Evolutionary conservation across 2,113 vertebrate species (phyloP).

Genomic region (Rutilus rutilus): DNA sequence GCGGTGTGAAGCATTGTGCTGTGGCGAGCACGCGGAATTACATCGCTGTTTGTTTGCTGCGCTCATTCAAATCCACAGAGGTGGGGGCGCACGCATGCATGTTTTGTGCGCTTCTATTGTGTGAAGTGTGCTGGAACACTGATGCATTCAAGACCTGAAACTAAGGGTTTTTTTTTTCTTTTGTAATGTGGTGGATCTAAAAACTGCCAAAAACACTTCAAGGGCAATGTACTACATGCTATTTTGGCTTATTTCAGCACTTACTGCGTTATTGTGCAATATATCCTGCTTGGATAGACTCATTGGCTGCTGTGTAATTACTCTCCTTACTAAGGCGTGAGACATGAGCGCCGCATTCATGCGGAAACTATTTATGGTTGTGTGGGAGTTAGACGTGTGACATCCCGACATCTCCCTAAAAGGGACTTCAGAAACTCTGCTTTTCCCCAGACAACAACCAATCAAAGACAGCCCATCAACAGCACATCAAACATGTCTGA

Average conservation of each 20-base stretch:
- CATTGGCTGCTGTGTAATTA: slow-evolving; percentile 6
- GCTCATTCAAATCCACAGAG: slow-evolving; percentile 57
- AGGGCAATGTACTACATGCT: slow-evolving; percentile 56
- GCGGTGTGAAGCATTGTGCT: slow-evolving; percentile 55
- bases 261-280: slow-evolving; percentile 20
- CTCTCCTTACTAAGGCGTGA: slow-evolving; percentile 25
- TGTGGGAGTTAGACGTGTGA: slow-evolving; percentile 33
- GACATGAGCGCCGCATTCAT: neutral
- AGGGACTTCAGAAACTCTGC: neutral
- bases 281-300: slow-evolving; percentile 19
- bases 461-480: neutral
- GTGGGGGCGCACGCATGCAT: slow-evolving; percentile 40
- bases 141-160: slow-evolving; percentile 62
- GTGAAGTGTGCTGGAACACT: neutral
- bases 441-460: slow-evolving; percentile 17
- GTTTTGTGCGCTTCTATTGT: slow-evolving; percentile 55
- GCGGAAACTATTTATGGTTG: slow-evolving; percentile 17
- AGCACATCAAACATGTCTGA: neutral
- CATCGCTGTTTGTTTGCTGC: slow-evolving; percentile 54
- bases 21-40: slow-evolving; percentile 53
- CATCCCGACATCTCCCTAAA: slow-evolving; percentile 20
- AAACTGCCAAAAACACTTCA: slow-evolving; percentile 53
- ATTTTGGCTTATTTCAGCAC: slow-evolving; percentile 25
- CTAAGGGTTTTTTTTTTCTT: slow-evolving; percentile 50
- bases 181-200: slow-evolving; percentile 50